Evolutionary conservation across 2,888 invertebrate species (phyloP), one percentile per base, ranked within the genome.

Genomic region (Rhaphigaster nebulosa): DNA sequence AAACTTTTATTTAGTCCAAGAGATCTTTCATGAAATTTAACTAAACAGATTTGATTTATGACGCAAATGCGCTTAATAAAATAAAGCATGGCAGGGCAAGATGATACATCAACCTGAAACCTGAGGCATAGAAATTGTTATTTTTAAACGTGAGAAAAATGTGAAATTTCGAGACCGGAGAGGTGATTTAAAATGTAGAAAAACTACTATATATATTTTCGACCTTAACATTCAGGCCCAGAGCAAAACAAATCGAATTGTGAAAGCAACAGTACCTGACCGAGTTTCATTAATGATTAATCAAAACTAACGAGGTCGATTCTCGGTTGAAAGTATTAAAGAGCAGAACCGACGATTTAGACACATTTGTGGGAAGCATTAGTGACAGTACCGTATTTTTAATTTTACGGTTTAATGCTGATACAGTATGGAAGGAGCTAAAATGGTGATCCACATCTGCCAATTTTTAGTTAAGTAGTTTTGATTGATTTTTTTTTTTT

Each of bases 241-340:
- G 5, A 26, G 60, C 56, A 26, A 52, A 88, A 88, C 88, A 88
- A 56, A 88, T 88, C 88, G 41, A 65, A 88, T 41, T 60, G 88
- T 56, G 88, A 88, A 88, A 88, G 88, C 88, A 23, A 38, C 38
- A 38, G 34, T 88, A 88, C 52, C 54, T 56, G 56, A 38, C 38
- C 54, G 38, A 34, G 56, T 38, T 88, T 45, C 52, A 88, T 88
- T 88, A 88, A 88, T 88, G 26, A 52, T 60, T 88, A 56, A 88
- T 88, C 38, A 56, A 56, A 38, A n/a, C 41, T 41, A 80, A 80
- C 29, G 41, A 23, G 80, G 80, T 80, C 80, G 26, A 80, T 80
- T 45, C 80, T 80, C 26, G 20, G 20, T 45, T 26, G 80, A 80
- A 80, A 80, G 80, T 80, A 13, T 6, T 45, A 12, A 38, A 80